Evolutionary conservation across 2,888 invertebrate species (phyloP).

Genomic region (Onthophagus sagittarius): DNA sequence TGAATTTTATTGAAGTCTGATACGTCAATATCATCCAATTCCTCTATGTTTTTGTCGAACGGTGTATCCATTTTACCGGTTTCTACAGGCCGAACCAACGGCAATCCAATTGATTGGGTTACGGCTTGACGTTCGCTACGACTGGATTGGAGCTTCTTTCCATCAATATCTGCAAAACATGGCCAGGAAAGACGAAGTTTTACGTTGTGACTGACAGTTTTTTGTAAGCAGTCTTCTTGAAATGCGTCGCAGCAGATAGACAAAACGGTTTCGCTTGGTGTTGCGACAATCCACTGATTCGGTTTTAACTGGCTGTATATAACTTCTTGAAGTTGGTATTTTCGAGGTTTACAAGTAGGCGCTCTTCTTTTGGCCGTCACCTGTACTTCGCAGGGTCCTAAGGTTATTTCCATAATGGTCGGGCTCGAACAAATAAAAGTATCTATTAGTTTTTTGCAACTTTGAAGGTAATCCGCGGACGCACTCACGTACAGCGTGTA

Average conservation of each 20-base stretch:
- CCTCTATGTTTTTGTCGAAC: too few relatives aligned
- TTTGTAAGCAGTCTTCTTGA: not conserved
- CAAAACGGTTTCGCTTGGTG: not conserved
- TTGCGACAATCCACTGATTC: not conserved
- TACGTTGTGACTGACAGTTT: not conserved
- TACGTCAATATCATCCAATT: too few relatives aligned
- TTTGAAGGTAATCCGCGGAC: not conserved
- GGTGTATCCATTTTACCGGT: too few relatives aligned
- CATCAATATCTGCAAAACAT: not conserved
- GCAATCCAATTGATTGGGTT: not conserved
- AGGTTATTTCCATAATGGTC: not conserved
- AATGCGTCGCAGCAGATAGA: not conserved
- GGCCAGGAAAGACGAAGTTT: not conserved
- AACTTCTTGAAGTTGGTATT: not conserved
- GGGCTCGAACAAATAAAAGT: not conserved
- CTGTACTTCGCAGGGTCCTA: not conserved
- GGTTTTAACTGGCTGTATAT: not conserved
- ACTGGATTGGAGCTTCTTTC: not conserved
- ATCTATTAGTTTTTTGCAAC: conserved; percentile 3
- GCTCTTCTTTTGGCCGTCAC: not conserved
- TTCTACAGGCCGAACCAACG: too few relatives aligned
- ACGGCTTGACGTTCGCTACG: not conserved
- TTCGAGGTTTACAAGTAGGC: not conserved
- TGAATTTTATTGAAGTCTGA: not conserved
- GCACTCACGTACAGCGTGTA: too few relatives aligned